Evolutionary conservation across 2,113 vertebrate species (phyloP), one percentile per base, ranked within the genome.

Genomic region (Pimephales promelas): DNA sequence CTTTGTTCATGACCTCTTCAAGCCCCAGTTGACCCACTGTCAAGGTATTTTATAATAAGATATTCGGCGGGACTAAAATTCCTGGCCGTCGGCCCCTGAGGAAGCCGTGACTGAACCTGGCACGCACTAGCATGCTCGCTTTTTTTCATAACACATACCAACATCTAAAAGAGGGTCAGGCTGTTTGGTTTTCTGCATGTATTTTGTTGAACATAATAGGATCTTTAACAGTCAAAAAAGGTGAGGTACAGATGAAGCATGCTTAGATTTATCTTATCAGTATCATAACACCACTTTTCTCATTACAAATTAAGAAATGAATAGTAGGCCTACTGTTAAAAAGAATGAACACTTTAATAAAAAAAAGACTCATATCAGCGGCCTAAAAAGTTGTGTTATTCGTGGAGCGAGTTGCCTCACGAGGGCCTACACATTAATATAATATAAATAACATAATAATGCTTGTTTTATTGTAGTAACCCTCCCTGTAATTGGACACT

Each of bases 91-190:
- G 36, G 36, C 36, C 36, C 7, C 28, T 40, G 36, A 40, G 36
- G 36, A 40, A 40, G 36, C 36, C 36, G 6, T 0, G 36, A 40
- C 7, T 36, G 34, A 40, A 40, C 36, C 6, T 40, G 36, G 36
- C 36, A 40, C 36, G 1, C 36, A 40, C 36, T 40, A 36, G 36
- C 36, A 40, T 7, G 34, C 34, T 36, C 34, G 5, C 5, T 36
- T 36, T 36, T 36, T 7, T 36, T 36, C 34, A 36, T 40, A 40
- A 40, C 36, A 7, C 1, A 47, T 31, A 79, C 92, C 47, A 92
- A 91, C 90, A 85, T 92, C 72, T 54, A 14, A 49, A 73, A 7
- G 13, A 49, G 14, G 72, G 45, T 74, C 28, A n/a, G 43, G 70
- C 3, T 49, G 24, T 14, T 10, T 24, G 31, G 45, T 24, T 77